These are phyloP conservation scores for Netelia melanura DNA, from an alignment of 2,888 invertebrate genomes.

Conservation along the genomic window DNA sequence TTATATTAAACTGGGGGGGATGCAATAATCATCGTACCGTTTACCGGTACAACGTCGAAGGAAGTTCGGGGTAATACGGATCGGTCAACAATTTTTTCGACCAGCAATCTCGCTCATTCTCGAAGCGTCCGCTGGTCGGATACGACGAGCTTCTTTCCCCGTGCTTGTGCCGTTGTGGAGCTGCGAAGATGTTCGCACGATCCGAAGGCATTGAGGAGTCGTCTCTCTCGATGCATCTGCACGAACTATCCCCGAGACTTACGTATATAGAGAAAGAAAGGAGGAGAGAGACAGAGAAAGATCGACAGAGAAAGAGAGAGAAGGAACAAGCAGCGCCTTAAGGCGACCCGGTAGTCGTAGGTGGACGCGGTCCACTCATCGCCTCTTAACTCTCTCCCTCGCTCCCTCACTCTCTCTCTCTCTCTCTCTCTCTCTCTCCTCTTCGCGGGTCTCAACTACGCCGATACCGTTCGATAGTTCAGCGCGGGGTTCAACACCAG, in stretches of 20 bases:
- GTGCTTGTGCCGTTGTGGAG: constrained; percentile 36
- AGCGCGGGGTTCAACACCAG: constrained; percentile 65
- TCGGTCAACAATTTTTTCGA: constrained; percentile 33
- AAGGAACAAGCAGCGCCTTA: constrained; percentile 23
- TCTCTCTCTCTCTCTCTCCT: constrained; percentile 21
- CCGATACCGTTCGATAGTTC: constrained; percentile 69
- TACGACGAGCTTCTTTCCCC: constrained; percentile 61
- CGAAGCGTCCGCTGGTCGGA: constrained; percentile 14
- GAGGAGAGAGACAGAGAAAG: constrained; percentile 61
- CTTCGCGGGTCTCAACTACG: constrained; percentile 22
- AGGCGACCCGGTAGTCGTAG: constrained; percentile 73
- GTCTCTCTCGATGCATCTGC: constrained; percentile 54
- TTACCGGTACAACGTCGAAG: too few relatives aligned
- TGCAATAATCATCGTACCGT: too few relatives aligned
- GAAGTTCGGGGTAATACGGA: too few relatives aligned
- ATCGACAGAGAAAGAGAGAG: constrained; percentile 13
- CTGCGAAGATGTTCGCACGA: constrained; percentile 69
- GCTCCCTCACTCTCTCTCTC: neutral
- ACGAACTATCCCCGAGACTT: constrained; percentile 56
- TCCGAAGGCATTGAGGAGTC: constrained; percentile 41
- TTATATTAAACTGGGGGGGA: too few relatives aligned
- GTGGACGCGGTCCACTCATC: constrained; percentile 83
- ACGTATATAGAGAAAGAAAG: constrained; percentile 30
- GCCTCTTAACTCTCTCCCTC: constrained; percentile 69
- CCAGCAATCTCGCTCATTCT: constrained; percentile 43